Evolutionary conservation across 2,113 vertebrate genomes (phyloP), one percentile per base, ranked within the genome.

Genomic region (Callionymus lyra): DNA sequence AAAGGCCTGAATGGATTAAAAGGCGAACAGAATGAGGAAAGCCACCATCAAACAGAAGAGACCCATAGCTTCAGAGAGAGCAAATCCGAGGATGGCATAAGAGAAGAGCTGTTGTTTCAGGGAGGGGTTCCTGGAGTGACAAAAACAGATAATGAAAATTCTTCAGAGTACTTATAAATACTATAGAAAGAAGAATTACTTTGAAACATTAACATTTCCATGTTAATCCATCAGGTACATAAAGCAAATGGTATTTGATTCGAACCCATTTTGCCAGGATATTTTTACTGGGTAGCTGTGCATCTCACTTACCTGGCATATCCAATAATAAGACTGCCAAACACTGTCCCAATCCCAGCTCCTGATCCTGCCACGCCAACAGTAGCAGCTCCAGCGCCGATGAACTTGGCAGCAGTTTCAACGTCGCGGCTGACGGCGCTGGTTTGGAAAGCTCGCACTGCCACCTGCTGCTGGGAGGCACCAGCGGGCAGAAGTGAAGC

Each of bases 1-100:
- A 38, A 53, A 37, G 10, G 39, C 19, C 45, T 6, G 14, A 34
- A 68, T 82, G 44, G 33, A 89, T 77, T 87, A 98, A 93, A 98
- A 95, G 82, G 95, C 95, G 65, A 98, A 98, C 39, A 98, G 86
- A 78, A 98, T 98, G 68, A 98, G 89, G 88, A 98, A 98, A 72
- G 95, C 94, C 76, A 98, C 94, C 94, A 98, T 98, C 85, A 98
- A 85, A 89, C 93, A 98, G 85, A 98, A 98, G 55, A 98, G 94
- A 86, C 95, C 94, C 95, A 98, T 97, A 76, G 94, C 95, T 88
- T 98, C 95, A 74, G 92, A 98, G 70, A 97, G 86, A 76, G 93
- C 94, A 41, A 98, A 98, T 70, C 94, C 95, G 87, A 98, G 78
- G 85, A 98, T 96, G 74, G 95, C 95, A 3, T 98, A 98, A 16